Evolutionary conservation across 2,113 vertebrate species (phyloP), one percentile per base, ranked within the genome.

Genomic region (Rhineura floridana): DNA sequence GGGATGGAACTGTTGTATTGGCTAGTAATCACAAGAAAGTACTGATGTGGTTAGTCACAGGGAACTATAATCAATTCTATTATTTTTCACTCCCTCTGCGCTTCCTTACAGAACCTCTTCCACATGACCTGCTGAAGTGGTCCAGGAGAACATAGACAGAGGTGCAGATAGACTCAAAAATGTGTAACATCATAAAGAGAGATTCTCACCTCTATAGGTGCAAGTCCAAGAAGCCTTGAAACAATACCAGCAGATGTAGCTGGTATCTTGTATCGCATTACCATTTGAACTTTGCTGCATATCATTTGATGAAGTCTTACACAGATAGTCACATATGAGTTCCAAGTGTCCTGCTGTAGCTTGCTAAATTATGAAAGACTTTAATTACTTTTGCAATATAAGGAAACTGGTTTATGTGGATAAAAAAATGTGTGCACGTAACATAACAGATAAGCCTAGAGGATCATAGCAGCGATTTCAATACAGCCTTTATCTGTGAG

Each of bases 151-250:
- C 21, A 5, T 2, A 59, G 52, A 33, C 6, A 73, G 28, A 33
- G 39, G 13, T 33, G 15, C 12, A 67, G 52, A 25, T 52, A 42
- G 52, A 30, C 23, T 46, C 42, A 59, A 5, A 3, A 2, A 11
- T 2, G 0, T 0, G 0, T 0, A 39, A 1, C 2, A 75, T 30
- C 81, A 76, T 28, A 55, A 9, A 85, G 33, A 36, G 12, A 52
- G 50, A 67, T 80, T 93, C 96, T 96, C 67, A 97, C 97, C 84
- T 50, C 86, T 10, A 77, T 0, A 25, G 89, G 88, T 17, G 15
- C 62, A 42, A 94, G 90, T 0, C 0, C 1, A 3, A 94, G n/a
- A 25, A 95, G 15, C 0, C 7, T 89, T 0, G 93, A 87, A 9
- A 97, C 3, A 0, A 96, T 72, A 81, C 5, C 13, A 0, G 95